Evolutionary conservation across 2,888 invertebrate genomes (phyloP), one percentile per base, ranked within the genome.

Genomic region (Oasisia sp.): DNA sequence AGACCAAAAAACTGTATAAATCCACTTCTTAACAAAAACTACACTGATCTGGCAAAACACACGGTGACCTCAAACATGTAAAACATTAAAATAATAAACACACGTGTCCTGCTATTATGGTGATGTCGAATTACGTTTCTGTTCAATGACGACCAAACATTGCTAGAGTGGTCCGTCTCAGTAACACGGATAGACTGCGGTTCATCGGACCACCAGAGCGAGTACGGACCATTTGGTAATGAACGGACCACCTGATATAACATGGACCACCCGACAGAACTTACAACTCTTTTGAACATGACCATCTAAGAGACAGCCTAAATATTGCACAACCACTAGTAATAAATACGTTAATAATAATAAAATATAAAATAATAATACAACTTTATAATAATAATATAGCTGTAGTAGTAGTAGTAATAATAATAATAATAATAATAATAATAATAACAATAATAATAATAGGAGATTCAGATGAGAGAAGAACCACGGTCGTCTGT

Each of bases 51-150:
- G 27, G 7, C 74, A 74, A 74, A 74, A 74, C 74, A 74, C 74
- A 74, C 74, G 74, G 74, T 74, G 74, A 74, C 74, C 19, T 74
- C 74, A 74, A n/a, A 74, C n/a, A 74, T 74, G 27, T 74, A 74
- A 74, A 74, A 74, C 74, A 74, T 19, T 74, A 74, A 50, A 50
- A 50, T 50, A 74, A n/a, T 74, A 74, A 74, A 74, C 74, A 19
- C 74, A 74, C 74, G n/a, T n/a, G 74, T 74, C 7, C 74, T 74
- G n/a, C n/a, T 74, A 19, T 74, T 74, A 27, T 19, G 74, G n/a
- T 74, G 27, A 19, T 74, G 27, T 74, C 27, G 27, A 5, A 74
- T 74, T 74, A 74, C 74, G 27, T 74, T 74, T 27, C 14, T 74
- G 27, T 74, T 74, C 74, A 27, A 74, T 2, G 7, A 27, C n/a